Percentiles rank a stretch among this genome's conserved stretches.
phyloP scores from a whole-genome alignment of 2,113 vertebrate genomes.

The Anhinga anhinga region DNA sequence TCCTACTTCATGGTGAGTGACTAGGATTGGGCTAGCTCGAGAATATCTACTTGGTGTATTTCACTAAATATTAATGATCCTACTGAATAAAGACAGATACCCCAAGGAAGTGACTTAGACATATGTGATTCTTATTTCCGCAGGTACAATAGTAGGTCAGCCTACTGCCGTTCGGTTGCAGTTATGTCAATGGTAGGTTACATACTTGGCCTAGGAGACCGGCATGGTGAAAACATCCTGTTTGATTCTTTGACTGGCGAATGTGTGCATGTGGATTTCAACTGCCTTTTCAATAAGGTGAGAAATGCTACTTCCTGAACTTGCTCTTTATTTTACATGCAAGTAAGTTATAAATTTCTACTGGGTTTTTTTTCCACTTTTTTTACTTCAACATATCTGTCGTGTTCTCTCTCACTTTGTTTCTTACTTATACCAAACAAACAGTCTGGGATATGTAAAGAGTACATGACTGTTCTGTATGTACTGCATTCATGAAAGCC shows the following conservation, averaged over 20 bases:
- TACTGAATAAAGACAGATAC: background rate
- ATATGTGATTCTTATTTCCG: background rate
- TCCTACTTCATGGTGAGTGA: slow-evolving; percentile 89
- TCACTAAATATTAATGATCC: background rate
- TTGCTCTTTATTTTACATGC: background rate
- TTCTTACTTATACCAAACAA: background rate
- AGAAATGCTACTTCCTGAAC: background rate
- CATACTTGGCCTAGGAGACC: slow-evolving; percentile 94
- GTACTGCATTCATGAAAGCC: background rate
- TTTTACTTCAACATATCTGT: background rate
- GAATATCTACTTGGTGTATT: background rate
- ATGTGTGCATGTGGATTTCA: slow-evolving; percentile 97
- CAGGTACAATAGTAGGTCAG: slow-evolving; percentile 97
- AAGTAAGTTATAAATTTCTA: background rate
- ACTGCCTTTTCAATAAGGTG: slow-evolving; percentile 99
- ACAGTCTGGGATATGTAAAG: background rate
- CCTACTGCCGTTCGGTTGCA: slow-evolving; percentile 93
- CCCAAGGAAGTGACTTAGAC: background rate
- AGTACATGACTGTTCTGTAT: background rate
- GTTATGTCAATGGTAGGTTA: slow-evolving; percentile 99
- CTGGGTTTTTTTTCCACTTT: background rate
- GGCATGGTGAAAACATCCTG: slow-evolving; percentile 96
- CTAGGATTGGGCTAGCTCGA: background rate
- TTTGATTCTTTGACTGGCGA: slow-evolving; percentile 96
- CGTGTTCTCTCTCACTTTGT: background rate